Evolutionary conservation across 2,113 vertebrate species (phyloP).

Genomic region (Hylia prasina): DNA sequence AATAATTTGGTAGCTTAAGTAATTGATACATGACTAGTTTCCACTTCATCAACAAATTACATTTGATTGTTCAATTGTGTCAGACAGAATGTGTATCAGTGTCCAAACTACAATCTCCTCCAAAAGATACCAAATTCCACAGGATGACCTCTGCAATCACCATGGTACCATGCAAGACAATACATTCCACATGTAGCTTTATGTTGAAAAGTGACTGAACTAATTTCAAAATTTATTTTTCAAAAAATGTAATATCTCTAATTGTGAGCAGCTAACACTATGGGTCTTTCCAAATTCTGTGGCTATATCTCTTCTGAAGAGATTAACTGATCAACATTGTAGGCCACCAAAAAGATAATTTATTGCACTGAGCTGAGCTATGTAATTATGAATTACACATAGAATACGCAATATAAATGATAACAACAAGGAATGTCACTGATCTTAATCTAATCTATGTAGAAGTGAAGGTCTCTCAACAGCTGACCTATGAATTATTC

Average conservation of each 20-base stretch:
- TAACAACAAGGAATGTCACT: not conserved
- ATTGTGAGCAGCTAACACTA: not conserved
- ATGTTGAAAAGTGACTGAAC: not conserved
- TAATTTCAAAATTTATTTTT: not conserved
- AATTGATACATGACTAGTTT: not conserved
- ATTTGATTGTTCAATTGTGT: not conserved
- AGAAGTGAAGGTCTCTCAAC: not conserved
- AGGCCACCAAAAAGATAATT: not conserved
- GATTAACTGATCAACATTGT: not conserved
- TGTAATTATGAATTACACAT: not conserved
- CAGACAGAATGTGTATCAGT: not conserved
- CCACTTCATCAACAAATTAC: not conserved
- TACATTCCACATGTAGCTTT: not conserved
- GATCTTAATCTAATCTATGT: not conserved
- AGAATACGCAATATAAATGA: not conserved
- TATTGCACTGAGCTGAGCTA: not conserved
- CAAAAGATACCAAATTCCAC: not conserved
- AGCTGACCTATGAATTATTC: not conserved
- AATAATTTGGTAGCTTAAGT: not conserved
- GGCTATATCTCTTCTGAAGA: not conserved
- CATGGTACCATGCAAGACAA: not conserved
- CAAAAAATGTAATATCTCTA: not conserved
- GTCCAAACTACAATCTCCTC: not conserved
- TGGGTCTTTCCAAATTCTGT: not conserved
- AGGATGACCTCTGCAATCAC: not conserved